Conservation (phyloP, 2,113 vertebrate species). For the Turnix velox region DNA sequence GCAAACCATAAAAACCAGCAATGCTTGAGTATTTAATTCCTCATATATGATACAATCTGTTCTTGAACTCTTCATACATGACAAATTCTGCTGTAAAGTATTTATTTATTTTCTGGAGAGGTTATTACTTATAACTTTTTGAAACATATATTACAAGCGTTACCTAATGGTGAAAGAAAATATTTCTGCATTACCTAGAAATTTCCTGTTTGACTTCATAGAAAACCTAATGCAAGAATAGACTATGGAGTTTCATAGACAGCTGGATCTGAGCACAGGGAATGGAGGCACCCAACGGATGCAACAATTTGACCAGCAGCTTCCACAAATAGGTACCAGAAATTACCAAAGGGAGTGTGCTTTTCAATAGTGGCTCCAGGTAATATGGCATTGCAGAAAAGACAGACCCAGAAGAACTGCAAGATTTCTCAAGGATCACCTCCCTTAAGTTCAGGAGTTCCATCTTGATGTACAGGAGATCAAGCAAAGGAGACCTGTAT, state of each 20-base stretch:
- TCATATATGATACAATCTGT: background rate
- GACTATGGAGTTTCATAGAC: background rate
- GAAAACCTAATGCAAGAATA: background rate
- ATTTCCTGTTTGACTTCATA: background rate
- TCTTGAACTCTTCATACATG: background rate
- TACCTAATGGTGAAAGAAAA: background rate
- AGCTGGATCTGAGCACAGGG: background rate
- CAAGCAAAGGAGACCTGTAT: background rate
- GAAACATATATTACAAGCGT: background rate
- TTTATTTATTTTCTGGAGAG: background rate
- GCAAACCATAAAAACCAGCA: background rate
- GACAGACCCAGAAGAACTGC: background rate
- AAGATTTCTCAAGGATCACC: background rate
- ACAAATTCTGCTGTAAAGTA: background rate
- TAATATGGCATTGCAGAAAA: background rate
- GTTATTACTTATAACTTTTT: background rate
- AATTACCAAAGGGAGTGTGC: background rate
- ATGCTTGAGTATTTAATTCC: background rate
- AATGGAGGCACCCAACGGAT: background rate
- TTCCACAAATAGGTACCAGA: background rate
- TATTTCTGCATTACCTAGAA: background rate
- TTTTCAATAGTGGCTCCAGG: background rate
- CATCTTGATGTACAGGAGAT: background rate
- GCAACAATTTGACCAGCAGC: background rate
- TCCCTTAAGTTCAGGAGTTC: background rate